These are phyloP conservation scores for Andrena marginata DNA, from an alignment of 2,888 invertebrate genomes.

Conservation along the genomic window DNA sequence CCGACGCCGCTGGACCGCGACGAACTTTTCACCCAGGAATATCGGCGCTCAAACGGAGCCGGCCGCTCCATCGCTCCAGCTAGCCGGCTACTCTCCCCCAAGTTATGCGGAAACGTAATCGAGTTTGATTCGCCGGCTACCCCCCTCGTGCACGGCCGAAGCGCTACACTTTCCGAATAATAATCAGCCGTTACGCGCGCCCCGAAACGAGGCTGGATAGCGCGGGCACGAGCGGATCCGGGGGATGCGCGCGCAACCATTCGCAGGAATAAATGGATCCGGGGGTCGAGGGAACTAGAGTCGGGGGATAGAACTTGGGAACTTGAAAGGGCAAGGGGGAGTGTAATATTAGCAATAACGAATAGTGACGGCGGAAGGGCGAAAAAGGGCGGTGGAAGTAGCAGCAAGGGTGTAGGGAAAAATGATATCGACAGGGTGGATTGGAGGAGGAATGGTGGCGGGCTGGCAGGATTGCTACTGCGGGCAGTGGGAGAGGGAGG, in stretches of 20 bases:
- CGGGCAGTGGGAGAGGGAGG: constrained; percentile 37
- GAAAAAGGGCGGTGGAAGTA: not conserved
- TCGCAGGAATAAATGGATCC: constrained; percentile 41
- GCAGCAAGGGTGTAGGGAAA: constrained; percentile 41
- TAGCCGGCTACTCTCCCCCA: constrained; percentile 37
- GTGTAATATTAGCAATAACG: constrained; percentile 40
- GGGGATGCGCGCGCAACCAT: constrained; percentile 25
- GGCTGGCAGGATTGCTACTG: constrained; percentile 36
- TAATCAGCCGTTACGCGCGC: constrained; percentile 70
- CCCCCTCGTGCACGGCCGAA: constrained; percentile 59
- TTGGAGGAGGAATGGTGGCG: constrained; percentile 2
- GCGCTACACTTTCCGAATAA: constrained; percentile 76
- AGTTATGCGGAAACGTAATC: constrained; percentile 72
- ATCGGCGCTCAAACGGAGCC: constrained; percentile 13
- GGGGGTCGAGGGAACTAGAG: constrained; percentile 40
- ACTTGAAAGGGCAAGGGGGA: not conserved
- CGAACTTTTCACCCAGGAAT: constrained; percentile 46
- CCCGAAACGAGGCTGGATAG: constrained; percentile 32
- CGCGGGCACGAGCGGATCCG: not conserved
- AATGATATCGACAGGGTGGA: constrained; percentile 35
- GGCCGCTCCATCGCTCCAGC: constrained; percentile 20
- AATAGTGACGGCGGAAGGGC: constrained; percentile 16
- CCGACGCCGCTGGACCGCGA: constrained; percentile 49
- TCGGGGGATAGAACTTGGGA: constrained; percentile 11
- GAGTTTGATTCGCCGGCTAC: constrained; percentile 69